Conservation (phyloP, 1,140 invertebrate species). For the Pachypsylla venusta region DNA sequence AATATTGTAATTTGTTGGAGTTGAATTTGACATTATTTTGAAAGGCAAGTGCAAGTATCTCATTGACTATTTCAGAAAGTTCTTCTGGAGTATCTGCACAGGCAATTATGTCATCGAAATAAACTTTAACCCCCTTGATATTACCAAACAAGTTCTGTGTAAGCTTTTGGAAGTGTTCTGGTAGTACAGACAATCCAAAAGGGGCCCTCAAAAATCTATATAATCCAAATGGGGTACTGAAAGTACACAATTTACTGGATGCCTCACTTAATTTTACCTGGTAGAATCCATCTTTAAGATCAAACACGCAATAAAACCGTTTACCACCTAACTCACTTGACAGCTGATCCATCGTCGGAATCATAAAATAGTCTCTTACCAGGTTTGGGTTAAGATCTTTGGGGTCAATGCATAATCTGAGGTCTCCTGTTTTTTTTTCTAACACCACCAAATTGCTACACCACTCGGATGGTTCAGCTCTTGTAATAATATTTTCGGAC, state of each 20-base stretch:
- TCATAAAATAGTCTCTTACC: conserved; percentile 13
- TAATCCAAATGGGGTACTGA: conserved; percentile 23
- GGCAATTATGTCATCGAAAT: conserved; percentile 19
- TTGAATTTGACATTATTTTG: conserved; percentile 20
- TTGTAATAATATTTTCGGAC: conserved; percentile 15
- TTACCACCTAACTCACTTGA: conserved; percentile 15
- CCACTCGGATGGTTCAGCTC: conserved; percentile 24
- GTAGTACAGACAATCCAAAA: conserved; percentile 25
- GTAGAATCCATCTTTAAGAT: conserved; percentile 21
- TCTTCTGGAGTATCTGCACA: conserved; percentile 15
- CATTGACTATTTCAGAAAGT: conserved; percentile 9
- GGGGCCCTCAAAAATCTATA: conserved; percentile 28
- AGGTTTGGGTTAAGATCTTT: conserved; percentile 19
- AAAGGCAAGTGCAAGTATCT: conserved; percentile 18
- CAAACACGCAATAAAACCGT: conserved; percentile 18
- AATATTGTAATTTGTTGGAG: conserved; percentile 14
- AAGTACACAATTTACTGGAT: conserved; percentile 16
- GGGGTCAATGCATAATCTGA: conserved; percentile 31
- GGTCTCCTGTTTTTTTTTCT: conserved; percentile 26
- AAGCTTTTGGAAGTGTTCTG: conserved; percentile 28
- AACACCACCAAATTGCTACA: conserved; percentile 28
- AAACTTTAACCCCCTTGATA: conserved; percentile 27
- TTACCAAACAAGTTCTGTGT: conserved; percentile 25
- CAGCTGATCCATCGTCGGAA: conserved; percentile 19
- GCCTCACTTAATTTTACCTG: conserved; percentile 18